Percentiles rank a stretch among this genome's conserved stretches.
These are phyloP conservation scores for Nomada hirtipes DNA, from an alignment of 2,888 invertebrate species.

Conservation along the genomic window DNA sequence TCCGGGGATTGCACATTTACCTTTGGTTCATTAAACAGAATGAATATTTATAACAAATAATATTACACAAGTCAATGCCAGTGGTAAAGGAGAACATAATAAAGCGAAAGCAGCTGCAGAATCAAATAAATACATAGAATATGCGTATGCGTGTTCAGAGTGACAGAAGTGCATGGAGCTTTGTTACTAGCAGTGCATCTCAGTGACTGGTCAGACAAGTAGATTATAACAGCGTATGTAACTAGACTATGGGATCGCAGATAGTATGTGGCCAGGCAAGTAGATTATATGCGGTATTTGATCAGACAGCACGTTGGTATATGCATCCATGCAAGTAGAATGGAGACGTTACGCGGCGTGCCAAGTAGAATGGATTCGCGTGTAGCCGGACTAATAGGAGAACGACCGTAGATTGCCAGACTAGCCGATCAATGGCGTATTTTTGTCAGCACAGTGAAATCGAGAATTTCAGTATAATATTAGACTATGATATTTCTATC, in stretches of 20 bases:
- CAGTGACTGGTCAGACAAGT: not conserved
- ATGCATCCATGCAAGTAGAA: not conserved
- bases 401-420: not conserved
- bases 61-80: too few species aligned
- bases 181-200: constrained; percentile 3
- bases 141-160: not conserved
- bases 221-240: constrained; percentile 9
- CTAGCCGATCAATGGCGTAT: not conserved
- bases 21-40: too few species aligned
- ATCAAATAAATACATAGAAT: not conserved
- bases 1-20: too few species aligned
- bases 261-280: not conserved
- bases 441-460: not conserved
- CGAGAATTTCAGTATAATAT: too few species aligned
- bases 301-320: not conserved
- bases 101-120: not conserved
- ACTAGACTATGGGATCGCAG: not conserved
- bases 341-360: not conserved
- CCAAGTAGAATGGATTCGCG: not conserved
- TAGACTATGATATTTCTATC: not conserved
- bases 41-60: too few species aligned
- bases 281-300: constrained; percentile 3
- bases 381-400: not conserved
- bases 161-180: not conserved
- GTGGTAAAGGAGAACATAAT: too few species aligned